Evolutionary conservation across 1,140 invertebrate species (phyloP), one percentile per base, ranked within the genome.

Genomic region (Sinonovacula constricta): DNA sequence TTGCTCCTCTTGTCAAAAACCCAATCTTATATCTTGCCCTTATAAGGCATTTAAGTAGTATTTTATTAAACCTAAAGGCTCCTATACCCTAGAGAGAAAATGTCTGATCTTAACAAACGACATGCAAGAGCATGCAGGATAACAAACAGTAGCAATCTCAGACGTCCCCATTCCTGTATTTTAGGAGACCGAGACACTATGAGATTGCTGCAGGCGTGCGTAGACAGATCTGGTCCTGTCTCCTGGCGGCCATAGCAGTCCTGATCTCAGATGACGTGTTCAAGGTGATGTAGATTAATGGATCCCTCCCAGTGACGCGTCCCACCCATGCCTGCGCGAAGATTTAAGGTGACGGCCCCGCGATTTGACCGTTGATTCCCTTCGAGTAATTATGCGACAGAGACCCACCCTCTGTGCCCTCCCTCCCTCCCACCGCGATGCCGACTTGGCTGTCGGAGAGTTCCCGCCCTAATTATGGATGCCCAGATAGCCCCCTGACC

Each of bases 271-370:
- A 45, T 45, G 39, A 45, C n/a, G n/a, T 45, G 18, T 45, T 45
- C 18, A 18, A 45, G 18, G 39, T 45, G 39, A 45, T 45, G 39
- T 18, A n/a, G n/a, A n/a, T n/a, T 62, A 67, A 74, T 74, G 69
- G 69, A 71, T 72, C 84, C 84, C 84, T 83, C 84, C 84, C 84
- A 70, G 71, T 83, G 70, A 85, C 84, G 84, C 84, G 82, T 82
- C 84, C 84, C 84, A 80, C 84, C 84, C 84, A 45, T 70, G 51
- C 31, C 51, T 65, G 56, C 81, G 75, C 81, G 76, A 74, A 59
- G 49, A 33, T 57, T 49, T n/a, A n/a, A n/a, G n/a, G 56, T 56
- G 70, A 62, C 79, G 66, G 71, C 68, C 54, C 76, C 78, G 81
- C 70, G 70, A 69, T 69, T 39, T 66, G 45, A 77, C 59, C 69